A percentile compares a stretch with the other conserved stretches of the same genome.
Evolutionary conservation across 2,797 vertebrate species (phyloP).

Genomic region (Chaenodraco wilsoni): DNA sequence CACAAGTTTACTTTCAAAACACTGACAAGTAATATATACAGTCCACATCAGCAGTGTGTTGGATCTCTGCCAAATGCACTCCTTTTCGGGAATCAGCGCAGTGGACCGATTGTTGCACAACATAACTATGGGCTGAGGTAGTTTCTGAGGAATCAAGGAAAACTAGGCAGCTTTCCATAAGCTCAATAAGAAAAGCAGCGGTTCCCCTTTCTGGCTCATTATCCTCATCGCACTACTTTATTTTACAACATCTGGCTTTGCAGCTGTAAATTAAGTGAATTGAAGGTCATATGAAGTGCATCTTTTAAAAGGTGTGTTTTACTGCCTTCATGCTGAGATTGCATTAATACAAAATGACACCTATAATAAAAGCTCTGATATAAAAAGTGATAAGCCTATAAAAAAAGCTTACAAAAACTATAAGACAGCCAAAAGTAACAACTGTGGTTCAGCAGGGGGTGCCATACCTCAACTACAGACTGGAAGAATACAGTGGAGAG

Average conservation of each 20-base stretch:
- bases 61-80: constrained; percentile 70
- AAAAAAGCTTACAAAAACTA: neutral
- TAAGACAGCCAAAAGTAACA: constrained; percentile 33
- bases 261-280: constrained; percentile 18
- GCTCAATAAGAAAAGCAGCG: constrained; percentile 39
- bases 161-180: constrained; percentile 46
- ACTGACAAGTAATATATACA: constrained; percentile 47
- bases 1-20: constrained; percentile 58
- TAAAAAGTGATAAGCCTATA: constrained; percentile 9
- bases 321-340: neutral
- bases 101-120: constrained; percentile 59
- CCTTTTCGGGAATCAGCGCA: constrained; percentile 57
- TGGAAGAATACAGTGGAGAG: neutral
- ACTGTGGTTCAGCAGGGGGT: constrained; percentile 50
- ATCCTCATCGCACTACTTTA: constrained; percentile 9
- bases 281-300: constrained; percentile 29
- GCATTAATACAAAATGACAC: neutral
- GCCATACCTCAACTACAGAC: constrained; percentile 43
- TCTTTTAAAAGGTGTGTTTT: neutral
- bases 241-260: constrained; percentile 24
- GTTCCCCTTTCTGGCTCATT: constrained; percentile 30
- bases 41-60: constrained; percentile 43
- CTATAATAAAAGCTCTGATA: constrained; percentile 11
- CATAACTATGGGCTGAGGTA: constrained; percentile 80
- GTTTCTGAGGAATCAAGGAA: constrained; percentile 50